These are phyloP conservation scores for Himantopus leucocephalus DNA, from an alignment of 2,113 vertebrate genomes.

Conservation along the genomic window DNA sequence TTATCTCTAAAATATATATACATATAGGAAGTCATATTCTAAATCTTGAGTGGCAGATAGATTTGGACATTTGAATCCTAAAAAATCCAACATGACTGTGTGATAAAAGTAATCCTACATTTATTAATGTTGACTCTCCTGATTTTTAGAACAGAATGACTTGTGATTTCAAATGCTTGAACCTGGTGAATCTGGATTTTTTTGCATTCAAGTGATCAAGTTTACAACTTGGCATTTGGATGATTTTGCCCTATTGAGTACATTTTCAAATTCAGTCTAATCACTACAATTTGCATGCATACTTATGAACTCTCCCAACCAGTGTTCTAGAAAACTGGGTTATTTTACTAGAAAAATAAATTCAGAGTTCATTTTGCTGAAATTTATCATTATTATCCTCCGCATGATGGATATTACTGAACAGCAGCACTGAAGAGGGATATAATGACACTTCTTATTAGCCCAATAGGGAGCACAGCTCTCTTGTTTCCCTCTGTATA, in stretches of 20 bases:
- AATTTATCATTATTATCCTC: slow-evolving; percentile 21
- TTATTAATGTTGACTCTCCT: not conserved
- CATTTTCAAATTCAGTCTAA: not conserved
- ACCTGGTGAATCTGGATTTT: not conserved
- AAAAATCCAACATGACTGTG: not conserved
- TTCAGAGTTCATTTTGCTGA: not conserved
- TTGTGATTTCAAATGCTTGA: not conserved
- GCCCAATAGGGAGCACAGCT: not conserved
- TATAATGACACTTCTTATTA: slow-evolving; percentile 13
- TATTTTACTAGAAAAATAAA: slow-evolving; percentile 33
- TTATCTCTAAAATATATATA: not conserved
- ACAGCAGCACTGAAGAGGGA: not conserved
- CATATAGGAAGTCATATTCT: not conserved
- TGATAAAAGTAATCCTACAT: not conserved
- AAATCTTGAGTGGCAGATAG: not conserved
- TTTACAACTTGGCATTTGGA: not conserved
- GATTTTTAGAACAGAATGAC: not conserved
- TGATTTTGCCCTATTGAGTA: not conserved
- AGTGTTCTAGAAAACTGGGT: not conserved
- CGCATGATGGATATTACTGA: not conserved
- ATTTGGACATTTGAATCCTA: not conserved
- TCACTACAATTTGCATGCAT: not conserved
- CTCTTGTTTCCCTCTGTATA: not conserved
- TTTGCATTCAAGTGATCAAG: not conserved
- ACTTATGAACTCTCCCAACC: not conserved